phyloP scores from a whole-genome alignment of 2,888 invertebrate genomes.

The Andrena chrysosceles region DNA sequence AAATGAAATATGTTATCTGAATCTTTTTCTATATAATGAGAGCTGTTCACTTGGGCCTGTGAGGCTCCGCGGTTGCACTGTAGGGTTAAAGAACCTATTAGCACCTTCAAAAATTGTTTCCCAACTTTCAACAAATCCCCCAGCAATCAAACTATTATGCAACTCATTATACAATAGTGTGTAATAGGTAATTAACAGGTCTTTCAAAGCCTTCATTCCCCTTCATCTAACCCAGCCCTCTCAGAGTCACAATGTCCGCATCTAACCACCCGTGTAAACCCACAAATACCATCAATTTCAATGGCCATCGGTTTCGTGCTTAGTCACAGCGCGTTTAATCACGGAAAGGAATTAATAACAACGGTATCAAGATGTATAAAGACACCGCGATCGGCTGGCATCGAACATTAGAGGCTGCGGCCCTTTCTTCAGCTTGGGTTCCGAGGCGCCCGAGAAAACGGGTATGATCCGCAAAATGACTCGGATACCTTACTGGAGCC shows the following conservation, averaged over 20 bases:
- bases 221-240: too few species aligned
- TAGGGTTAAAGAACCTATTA: too few species aligned
- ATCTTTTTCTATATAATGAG: too few species aligned
- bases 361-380: slow-evolving; percentile 24
- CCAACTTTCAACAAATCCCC: too few species aligned
- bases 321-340: slow-evolving; percentile 34
- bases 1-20: too few species aligned
- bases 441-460: slow-evolving; percentile 13
- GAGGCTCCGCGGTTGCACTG: too few species aligned
- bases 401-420: slow-evolving; percentile 5
- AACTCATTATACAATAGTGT: too few species aligned
- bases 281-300: slow-evolving; percentile 18
- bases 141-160: too few species aligned
- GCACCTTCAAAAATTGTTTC: too few species aligned
- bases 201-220: too few species aligned
- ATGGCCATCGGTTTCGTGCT: slow-evolving; percentile 11
- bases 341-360: slow-evolving; percentile 44
- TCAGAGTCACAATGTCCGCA: neutral
- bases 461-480: slow-evolving; percentile 57
- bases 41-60: too few species aligned
- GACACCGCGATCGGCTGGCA: slow-evolving; percentile 25
- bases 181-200: too few species aligned
- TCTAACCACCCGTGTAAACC: neutral
- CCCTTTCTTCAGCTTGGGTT: slow-evolving; percentile 5
- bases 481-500: slow-evolving; percentile 50